Evolutionary conservation across 2,797 vertebrate species (phyloP).

Genomic region (Enteromius viviparus): DNA sequence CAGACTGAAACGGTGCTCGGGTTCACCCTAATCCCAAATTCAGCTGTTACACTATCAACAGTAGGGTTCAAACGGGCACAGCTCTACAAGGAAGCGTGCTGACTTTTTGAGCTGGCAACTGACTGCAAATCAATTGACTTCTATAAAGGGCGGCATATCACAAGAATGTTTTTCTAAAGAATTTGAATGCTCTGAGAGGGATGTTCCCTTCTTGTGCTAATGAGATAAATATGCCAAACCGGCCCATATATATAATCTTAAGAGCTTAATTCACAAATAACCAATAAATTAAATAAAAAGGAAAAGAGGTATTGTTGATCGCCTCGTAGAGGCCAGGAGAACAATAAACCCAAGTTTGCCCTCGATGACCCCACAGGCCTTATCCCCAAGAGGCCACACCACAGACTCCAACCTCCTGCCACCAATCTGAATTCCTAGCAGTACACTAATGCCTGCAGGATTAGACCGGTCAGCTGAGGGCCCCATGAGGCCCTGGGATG

Average conservation of each 20-base stretch:
- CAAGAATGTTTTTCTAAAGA: neutral
- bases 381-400: conserved; percentile 14
- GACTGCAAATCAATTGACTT: neutral
- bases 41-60: neutral
- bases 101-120: neutral
- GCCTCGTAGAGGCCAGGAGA: neutral
- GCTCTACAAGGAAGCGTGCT: neutral
- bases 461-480: conserved; percentile 75
- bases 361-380: conserved; percentile 20
- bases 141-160: neutral
- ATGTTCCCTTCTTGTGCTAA: conserved; percentile 21
- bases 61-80: neutral
- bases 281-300: neutral
- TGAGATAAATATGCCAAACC: conserved; percentile 15
- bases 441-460: conserved; percentile 71
- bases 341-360: conserved; percentile 29
- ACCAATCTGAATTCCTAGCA: conserved; percentile 69
- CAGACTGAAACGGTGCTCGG: neutral
- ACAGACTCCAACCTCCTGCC: conserved; percentile 34
- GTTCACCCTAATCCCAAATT: conserved; percentile 4
- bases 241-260: conserved; percentile 25
- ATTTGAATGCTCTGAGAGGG: conserved; percentile 10
- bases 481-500: conserved; percentile 54
- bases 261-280: conserved; percentile 17
- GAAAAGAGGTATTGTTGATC: neutral